phyloP scores from a whole-genome alignment of 2,113 vertebrate species.

The Saguinus imperator region DNA sequence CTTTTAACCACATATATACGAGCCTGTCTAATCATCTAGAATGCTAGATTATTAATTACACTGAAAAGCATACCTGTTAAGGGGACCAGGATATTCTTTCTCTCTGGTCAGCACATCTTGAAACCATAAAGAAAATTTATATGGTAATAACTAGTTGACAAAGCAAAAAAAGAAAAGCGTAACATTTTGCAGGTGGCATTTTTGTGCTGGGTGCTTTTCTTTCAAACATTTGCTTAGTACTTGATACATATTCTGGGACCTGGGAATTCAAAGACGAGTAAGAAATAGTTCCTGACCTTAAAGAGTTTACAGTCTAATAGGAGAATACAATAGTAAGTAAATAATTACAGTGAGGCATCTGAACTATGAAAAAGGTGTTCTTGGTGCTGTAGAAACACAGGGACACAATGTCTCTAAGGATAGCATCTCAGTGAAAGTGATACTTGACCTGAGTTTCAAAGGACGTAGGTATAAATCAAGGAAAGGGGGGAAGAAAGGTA shows the following conservation, averaged over 20 bases:
- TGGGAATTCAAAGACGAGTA: slow-evolving; percentile 2
- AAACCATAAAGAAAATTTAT: background rate
- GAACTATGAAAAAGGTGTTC: background rate
- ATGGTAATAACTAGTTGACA: background rate
- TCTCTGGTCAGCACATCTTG: slow-evolving; percentile 23
- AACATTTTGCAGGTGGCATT: slow-evolving; percentile 8
- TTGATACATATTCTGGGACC: background rate
- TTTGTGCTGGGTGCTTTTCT: background rate
- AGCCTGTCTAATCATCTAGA: background rate
- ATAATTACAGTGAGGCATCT: background rate
- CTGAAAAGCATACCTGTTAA: background rate
- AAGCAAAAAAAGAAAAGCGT: background rate
- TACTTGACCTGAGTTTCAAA: slow-evolving; percentile 28
- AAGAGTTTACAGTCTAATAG: background rate
- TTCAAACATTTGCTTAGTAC: slow-evolving; percentile 1
- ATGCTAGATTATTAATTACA: background rate
- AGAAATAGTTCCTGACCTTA: background rate
- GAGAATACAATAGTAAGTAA: background rate
- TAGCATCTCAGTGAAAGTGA: background rate
- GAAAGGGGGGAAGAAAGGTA: background rate
- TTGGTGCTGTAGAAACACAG: background rate
- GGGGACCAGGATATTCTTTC: background rate
- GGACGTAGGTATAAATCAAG: slow-evolving; percentile 20
- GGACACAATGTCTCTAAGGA: background rate
- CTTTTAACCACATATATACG: background rate